Conservation (phyloP, 2,113 vertebrate species). For the Camelus dromedarius region DNA sequence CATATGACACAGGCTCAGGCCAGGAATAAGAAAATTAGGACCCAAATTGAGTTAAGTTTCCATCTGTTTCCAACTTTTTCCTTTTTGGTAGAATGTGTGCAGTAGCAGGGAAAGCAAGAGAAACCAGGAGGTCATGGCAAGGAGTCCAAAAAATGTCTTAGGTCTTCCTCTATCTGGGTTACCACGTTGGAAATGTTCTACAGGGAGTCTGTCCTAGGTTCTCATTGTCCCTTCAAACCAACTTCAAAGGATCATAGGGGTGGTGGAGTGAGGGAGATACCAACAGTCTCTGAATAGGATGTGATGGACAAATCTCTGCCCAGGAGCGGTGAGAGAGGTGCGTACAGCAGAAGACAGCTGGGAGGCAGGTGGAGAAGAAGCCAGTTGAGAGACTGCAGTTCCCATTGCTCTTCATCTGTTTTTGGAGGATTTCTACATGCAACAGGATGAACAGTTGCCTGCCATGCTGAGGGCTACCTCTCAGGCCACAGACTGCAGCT, state of each 20-base stretch:
- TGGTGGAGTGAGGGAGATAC: neutral
- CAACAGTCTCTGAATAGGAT: neutral
- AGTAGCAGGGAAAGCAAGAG: neutral
- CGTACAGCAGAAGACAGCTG: neutral
- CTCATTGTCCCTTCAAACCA: neutral
- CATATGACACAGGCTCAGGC: neutral
- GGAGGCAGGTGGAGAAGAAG: neutral
- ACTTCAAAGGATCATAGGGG: neutral
- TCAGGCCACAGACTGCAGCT: neutral
- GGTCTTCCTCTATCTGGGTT: neutral
- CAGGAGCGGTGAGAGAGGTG: neutral
- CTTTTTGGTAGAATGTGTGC: neutral
- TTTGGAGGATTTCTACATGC: neutral
- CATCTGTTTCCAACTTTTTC: neutral
- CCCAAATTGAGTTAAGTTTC: neutral
- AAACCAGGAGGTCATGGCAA: neutral
- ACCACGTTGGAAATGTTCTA: neutral
- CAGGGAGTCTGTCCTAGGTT: neutral
- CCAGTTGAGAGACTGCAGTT: neutral
- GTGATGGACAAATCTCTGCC: neutral
- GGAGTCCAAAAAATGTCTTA: neutral
- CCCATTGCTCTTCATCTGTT: neutral
- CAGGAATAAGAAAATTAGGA: conserved; percentile 4
- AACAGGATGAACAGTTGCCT: neutral
- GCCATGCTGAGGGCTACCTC: neutral